Evolutionary conservation across 1,140 invertebrate genomes (phyloP).

Genomic region (Trichonephila clavipes): DNA sequence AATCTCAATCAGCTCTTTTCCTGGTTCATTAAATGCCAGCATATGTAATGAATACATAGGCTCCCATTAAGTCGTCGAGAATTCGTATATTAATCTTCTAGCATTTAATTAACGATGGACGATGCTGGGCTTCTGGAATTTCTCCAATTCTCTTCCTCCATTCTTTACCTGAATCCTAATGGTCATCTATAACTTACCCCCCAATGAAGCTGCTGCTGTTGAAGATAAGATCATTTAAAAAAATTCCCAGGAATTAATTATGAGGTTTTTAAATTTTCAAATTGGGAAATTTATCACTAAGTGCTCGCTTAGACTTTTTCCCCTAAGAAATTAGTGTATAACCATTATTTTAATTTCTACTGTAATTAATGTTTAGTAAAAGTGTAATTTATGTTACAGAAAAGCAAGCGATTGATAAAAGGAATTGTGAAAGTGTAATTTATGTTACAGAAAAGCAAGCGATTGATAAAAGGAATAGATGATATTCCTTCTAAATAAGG

Average conservation of each 20-base stretch:
- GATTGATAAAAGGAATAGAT: too few relatives aligned
- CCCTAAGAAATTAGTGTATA: too few relatives aligned
- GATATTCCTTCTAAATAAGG: too few relatives aligned
- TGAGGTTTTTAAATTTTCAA: background rate
- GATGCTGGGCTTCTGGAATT: background rate
- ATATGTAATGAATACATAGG: background rate
- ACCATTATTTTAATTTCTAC: too few relatives aligned
- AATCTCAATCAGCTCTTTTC: background rate
- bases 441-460: too few relatives aligned
- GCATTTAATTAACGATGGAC: slow-evolving; percentile 27
- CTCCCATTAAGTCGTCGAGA: background rate
- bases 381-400: too few relatives aligned
- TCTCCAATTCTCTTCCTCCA: background rate
- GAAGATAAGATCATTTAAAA: background rate
- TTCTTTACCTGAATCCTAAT: background rate
- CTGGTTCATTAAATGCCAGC: background rate
- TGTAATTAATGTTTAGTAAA: too few relatives aligned
- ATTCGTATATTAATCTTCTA: background rate
- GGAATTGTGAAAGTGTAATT: too few relatives aligned
- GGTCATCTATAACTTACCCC: background rate
- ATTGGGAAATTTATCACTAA: background rate
- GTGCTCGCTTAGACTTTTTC: background rate
- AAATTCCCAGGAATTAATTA: background rate
- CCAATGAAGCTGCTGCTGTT: background rate
- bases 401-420: too few relatives aligned